Conservation (phyloP, 2,797 vertebrate genomes). For the Otolemur crassicaudatus region DNA sequence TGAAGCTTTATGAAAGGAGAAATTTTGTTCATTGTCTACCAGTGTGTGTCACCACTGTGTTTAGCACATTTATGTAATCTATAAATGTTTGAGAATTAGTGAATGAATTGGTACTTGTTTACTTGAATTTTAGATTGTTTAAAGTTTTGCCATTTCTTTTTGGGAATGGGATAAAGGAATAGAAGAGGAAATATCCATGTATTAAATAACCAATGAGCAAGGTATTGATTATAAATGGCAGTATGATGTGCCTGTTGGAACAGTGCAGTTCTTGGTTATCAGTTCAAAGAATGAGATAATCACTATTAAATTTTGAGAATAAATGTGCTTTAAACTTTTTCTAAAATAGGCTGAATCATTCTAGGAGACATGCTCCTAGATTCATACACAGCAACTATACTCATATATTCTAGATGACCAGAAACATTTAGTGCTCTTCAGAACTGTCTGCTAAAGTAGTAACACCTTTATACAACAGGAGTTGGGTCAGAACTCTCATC, state of each 20-base stretch:
- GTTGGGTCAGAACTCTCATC: not conserved
- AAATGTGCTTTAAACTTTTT: constrained; percentile 15
- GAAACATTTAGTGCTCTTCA: not conserved
- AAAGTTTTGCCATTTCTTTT: not conserved
- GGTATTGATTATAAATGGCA: not conserved
- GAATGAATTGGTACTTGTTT: not conserved
- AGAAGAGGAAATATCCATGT: not conserved
- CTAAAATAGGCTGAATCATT: not conserved
- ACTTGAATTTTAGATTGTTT: not conserved
- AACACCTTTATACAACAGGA: not conserved
- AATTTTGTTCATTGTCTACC: not conserved
- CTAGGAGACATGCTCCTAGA: not conserved
- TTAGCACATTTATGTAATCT: not conserved
- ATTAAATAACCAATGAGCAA: not conserved
- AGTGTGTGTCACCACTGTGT: not conserved
- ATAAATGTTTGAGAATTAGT: not conserved
- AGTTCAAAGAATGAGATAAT: constrained; percentile 10
- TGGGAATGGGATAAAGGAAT: not conserved
- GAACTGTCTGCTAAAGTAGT: not conserved
- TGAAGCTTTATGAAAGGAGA: not conserved
- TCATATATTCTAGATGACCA: not conserved
- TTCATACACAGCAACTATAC: not conserved
- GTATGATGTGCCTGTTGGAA: not conserved
- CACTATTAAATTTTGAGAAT: not conserved
- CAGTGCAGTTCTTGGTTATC: not conserved